Evolutionary conservation across 2,888 invertebrate species (phyloP).

Genomic region (Cremastinae sp.): DNA sequence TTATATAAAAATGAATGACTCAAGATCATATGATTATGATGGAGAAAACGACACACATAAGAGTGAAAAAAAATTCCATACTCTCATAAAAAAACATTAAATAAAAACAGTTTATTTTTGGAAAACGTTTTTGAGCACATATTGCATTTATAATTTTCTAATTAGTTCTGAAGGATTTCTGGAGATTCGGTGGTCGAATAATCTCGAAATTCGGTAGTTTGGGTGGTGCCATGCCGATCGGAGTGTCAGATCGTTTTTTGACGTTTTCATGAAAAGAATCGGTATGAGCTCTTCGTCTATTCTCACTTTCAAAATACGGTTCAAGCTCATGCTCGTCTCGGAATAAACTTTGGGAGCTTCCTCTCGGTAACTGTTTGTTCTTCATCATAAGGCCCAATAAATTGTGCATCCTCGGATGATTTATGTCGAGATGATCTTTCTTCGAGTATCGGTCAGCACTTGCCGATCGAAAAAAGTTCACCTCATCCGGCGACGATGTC

Average conservation of each 20-base stretch:
- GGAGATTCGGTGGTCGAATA: too few species aligned
- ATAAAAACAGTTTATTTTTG: too few species aligned
- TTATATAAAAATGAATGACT: too few species aligned
- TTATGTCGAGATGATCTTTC: slow-evolving; percentile 68
- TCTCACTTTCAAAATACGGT: slow-evolving; percentile 69
- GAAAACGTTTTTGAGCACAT: too few species aligned
- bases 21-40: too few species aligned
- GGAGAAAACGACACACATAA: too few species aligned
- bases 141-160: too few species aligned
- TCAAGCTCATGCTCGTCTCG: slow-evolving; percentile 66
- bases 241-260: slow-evolving; percentile 67
- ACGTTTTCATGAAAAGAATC: slow-evolving; percentile 69
- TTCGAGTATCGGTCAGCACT: slow-evolving; percentile 60
- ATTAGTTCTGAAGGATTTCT: too few species aligned
- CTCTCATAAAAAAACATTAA: too few species aligned
- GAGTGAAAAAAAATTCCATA: too few species aligned
- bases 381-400: slow-evolving; percentile 77
- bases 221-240: slow-evolving; percentile 50
- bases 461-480: too few species aligned
- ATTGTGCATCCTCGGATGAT: slow-evolving; percentile 76
- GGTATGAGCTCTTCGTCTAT: slow-evolving; percentile 66
- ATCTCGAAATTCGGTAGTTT: slow-evolving; percentile 3
- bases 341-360: slow-evolving; percentile 65
- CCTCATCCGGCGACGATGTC: slow-evolving; percentile 63
- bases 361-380: slow-evolving; percentile 73